Percentiles rank a stretch among this genome's conserved stretches.
Conservation (phyloP, 2,797 vertebrate species). For the Mormyrops attenuatus region DNA sequence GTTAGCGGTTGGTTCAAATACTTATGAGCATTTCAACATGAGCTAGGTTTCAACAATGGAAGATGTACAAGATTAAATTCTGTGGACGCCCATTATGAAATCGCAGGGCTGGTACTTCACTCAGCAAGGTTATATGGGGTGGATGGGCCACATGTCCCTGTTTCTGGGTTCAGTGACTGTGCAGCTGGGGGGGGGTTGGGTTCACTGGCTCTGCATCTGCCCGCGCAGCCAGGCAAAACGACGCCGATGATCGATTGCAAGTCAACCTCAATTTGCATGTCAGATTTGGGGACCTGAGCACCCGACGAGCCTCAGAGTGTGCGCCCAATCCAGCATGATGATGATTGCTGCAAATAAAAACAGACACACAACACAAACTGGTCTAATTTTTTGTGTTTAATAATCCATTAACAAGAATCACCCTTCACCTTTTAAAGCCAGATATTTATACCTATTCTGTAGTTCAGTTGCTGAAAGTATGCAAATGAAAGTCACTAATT, state of each 20-base stretch:
- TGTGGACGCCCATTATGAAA: constrained; percentile 11
- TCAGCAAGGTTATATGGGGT: constrained; percentile 23
- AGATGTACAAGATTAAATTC: not conserved
- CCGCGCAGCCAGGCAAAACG: constrained; percentile 18
- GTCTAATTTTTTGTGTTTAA: constrained; percentile 39
- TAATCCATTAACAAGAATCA: constrained; percentile 26
- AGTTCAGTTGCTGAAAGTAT: constrained; percentile 54
- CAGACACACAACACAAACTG: constrained; percentile 33
- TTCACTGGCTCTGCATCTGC: constrained; percentile 18
- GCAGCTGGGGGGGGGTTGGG: constrained; percentile 22
- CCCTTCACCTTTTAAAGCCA: constrained; percentile 26
- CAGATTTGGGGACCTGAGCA: constrained; percentile 17
- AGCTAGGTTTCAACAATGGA: not conserved
- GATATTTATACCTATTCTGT: constrained; percentile 36
- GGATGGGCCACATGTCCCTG: constrained; percentile 1
- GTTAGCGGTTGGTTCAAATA: not conserved
- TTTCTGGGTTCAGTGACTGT: constrained; percentile 30
- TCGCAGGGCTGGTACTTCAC: not conserved
- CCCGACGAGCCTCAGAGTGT: not conserved
- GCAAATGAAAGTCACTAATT: constrained; percentile 65
- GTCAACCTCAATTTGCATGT: constrained; percentile 33
- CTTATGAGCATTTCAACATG: not conserved
- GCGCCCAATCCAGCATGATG: constrained; percentile 6
- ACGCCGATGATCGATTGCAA: constrained; percentile 28
- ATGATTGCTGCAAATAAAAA: constrained; percentile 35